phyloP scores from a whole-genome alignment of 2,113 vertebrate genomes.

The Pungitius pungitius region DNA sequence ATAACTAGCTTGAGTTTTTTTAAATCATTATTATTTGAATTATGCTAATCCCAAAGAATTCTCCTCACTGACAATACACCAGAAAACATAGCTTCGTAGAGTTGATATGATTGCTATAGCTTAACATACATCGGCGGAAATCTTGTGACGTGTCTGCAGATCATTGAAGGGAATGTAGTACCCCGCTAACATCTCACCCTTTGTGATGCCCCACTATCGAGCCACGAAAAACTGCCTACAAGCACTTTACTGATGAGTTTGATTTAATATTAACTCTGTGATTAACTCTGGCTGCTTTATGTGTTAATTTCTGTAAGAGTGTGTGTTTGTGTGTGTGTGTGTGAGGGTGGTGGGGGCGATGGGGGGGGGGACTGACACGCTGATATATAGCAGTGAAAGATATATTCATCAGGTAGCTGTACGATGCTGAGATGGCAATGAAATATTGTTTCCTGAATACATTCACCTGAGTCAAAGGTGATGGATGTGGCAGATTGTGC shows the following conservation, averaged over 20 bases:
- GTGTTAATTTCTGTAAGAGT: background rate
- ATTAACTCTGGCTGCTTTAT: background rate
- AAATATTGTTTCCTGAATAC: conserved; percentile 19
- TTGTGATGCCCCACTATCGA: too few relatives aligned
- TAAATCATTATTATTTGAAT: background rate
- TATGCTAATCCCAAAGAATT: background rate
- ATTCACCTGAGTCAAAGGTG: conserved; percentile 31
- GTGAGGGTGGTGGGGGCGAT: too few relatives aligned
- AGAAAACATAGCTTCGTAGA: background rate
- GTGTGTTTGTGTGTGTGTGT: background rate
- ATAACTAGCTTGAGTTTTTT: background rate
- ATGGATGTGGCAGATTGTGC: conserved; percentile 28
- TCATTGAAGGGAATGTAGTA: too few relatives aligned
- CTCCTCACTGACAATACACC: background rate
- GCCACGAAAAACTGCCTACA: conserved; percentile 15
- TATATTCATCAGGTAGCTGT: conserved; percentile 13
- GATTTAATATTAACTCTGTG: conserved; percentile 6
- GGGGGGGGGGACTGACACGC: conserved; percentile 35
- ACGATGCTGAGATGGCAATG: conserved; percentile 21
- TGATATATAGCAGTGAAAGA: conserved; percentile 35
- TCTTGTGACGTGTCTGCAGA: too few relatives aligned
- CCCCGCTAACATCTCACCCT: too few relatives aligned
- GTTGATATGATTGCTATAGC: background rate
- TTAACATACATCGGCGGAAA: background rate
- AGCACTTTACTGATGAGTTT: conserved; percentile 11